phyloP scores from a whole-genome alignment of 2,888 invertebrate genomes.

The Panzeria rudis region DNA sequence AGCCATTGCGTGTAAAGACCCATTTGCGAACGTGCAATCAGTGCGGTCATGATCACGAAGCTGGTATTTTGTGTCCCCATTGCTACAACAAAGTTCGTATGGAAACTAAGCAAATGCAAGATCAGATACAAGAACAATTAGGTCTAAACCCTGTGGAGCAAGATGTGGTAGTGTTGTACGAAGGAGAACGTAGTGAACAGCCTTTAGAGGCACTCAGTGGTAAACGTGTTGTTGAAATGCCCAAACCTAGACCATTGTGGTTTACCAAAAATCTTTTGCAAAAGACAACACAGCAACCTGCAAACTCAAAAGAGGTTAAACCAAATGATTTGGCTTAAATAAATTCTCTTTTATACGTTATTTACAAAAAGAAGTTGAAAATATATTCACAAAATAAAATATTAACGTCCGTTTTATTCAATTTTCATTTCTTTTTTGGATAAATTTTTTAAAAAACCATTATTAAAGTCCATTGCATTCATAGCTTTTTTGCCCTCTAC shows the following conservation, averaged over 20 bases:
- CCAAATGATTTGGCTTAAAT: slow-evolving; percentile 88
- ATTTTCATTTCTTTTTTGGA: slow-evolving; percentile 67
- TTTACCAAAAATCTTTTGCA: slow-evolving; percentile 93
- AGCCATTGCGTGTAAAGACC: slow-evolving; percentile 89
- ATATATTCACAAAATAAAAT: slow-evolving; percentile 11
- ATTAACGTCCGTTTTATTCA: slow-evolving; percentile 74
- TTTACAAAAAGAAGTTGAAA: not conserved
- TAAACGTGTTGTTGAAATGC: slow-evolving; percentile 93
- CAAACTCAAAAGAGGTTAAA: slow-evolving; percentile 89
- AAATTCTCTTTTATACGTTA: not conserved
- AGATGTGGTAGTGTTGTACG: slow-evolving; percentile 93
- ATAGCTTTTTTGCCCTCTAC: slow-evolving; percentile 89
- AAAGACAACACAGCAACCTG: slow-evolving; percentile 89
- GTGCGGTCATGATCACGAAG: slow-evolving; percentile 94
- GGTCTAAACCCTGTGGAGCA: slow-evolving; percentile 90
- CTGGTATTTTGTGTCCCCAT: slow-evolving; percentile 90
- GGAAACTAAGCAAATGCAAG: slow-evolving; percentile 93
- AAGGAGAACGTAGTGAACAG: slow-evolving; percentile 89
- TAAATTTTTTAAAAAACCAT: slow-evolving; percentile 90
- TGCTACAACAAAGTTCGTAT: slow-evolving; percentile 92
- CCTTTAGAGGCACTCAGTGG: slow-evolving; percentile 87
- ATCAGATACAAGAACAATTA: slow-evolving; percentile 88
- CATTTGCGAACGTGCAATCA: slow-evolving; percentile 90
- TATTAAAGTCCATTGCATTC: slow-evolving; percentile 92
- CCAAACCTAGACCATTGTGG: slow-evolving; percentile 93